Base-by-base conservation (phyloP, 2,888 invertebrate genomes). In the Thera obeliscata region DNA sequence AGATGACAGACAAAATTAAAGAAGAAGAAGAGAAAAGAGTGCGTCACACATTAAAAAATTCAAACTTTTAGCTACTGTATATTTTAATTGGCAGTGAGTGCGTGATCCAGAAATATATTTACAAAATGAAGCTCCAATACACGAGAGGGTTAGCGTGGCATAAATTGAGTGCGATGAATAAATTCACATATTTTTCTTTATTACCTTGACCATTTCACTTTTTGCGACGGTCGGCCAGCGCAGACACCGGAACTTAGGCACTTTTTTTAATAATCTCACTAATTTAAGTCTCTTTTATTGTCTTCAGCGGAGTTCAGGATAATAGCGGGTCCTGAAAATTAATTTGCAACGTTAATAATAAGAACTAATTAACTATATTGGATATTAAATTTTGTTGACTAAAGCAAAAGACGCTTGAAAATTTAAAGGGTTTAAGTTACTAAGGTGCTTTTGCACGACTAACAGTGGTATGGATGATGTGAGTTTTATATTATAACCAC, bases 161-260 rank as follows among this genome's bases (percentile, higher is more conserved):
- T 86, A 84, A 86, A 87, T 85, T 85, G 83, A 86, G 86, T 86
- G 84, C 78, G 80, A 88, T 90, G 90, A 90, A 90, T 89, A 85
- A 64, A 89, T 89, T 88, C 87, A 90, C 87, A 85, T 76, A 84
- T 81, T 83, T 85, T 83, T 85, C 85, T 86, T 84, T 82, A 87
- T 93, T 93, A 93, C 93, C 93, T 93, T 93, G 91, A 93, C 93
- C 93, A 93, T 93, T 92, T 92, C 93, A 93, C 89, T 89, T 78
- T 86, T 87, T 87, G 86, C 84, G 87, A 83, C 83, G 77, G 86
- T 82, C 87, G 81, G 84, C 86, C 79, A 81, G 81, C 82, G 78
- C 81, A 81, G 82, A 76, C 80, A 78, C 82, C 80, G 56, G 80
- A 80, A 73, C 81, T 84, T 83, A 86, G 79, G 78, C 89, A 89